Evolutionary conservation across 2,113 vertebrate genomes (phyloP), one percentile per base, ranked within the genome.

Genomic region (Caretta caretta): DNA sequence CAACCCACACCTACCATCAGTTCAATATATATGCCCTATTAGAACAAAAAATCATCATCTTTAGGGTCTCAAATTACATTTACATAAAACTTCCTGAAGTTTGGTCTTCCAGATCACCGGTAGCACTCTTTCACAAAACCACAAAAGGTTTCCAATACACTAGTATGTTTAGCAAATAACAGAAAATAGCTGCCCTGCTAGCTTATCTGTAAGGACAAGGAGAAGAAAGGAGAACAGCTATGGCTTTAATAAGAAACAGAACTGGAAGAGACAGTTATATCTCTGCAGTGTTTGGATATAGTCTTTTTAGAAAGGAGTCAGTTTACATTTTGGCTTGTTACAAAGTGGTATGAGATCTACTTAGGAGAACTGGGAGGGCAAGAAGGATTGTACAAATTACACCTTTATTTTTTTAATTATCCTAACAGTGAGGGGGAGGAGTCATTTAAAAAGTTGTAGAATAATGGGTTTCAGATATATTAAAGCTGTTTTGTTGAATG

Each of bases 321-420:
- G 8, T 88, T 89, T 80, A 25, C 14, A n/a, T 1, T 0, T 0
- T 38, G 76, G 2, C 46, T 82, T 83, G 10, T 8, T 57, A 0
- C 20, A 75, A 8, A 5, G 2, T 51, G 1, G 49, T 31, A 0
- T 2, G 75, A n/a, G 76, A 53, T 81, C 22, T n/a, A 31, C 42
- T 24, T 69, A 88, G 42, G 83, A 42, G 2, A 46, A 29, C n/a
- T 10, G 59, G 0, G 1, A 25, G 69, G 42, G 38, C 72, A 22
- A 56, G 92, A 83, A 5, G 14, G 3, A 5, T 79, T 56, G 0
- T 42, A 25, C 57, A 11, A 83, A 86, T 5, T 1, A 1, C 6
- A 4, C 83, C 5, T 0, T 80, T 89, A 16, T 31, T 38, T 57
- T 20, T 46, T 13, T 27, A 5, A 27, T 69, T 80, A 3, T 4